Conservation (phyloP, 2,113 vertebrate species). For the Sorex fumeus region DNA sequence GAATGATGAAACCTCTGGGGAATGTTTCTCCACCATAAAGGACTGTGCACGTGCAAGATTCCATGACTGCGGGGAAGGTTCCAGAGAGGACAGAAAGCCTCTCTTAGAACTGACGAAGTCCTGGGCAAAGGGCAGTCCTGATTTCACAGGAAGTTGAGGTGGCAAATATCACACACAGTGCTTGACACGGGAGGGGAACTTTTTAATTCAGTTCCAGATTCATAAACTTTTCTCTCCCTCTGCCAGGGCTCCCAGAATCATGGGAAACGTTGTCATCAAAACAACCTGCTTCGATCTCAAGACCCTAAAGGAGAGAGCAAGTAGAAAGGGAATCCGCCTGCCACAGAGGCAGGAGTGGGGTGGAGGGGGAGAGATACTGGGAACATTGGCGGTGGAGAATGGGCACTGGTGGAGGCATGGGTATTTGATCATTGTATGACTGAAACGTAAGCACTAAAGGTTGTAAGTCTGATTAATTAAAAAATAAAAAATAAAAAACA, state of each 20-base stretch:
- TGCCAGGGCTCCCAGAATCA: not conserved
- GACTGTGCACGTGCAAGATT: not conserved
- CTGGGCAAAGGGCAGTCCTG: not conserved
- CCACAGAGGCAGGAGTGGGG: too few species aligned
- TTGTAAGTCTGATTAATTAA: too few species aligned
- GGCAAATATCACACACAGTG: not conserved
- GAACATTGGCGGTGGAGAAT: too few species aligned
- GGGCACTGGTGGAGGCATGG: too few species aligned
- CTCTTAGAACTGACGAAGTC: not conserved
- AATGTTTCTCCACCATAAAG: not conserved
- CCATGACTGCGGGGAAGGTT: not conserved
- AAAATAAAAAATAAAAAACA: too few species aligned
- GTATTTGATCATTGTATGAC: too few species aligned
- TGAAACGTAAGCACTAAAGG: too few species aligned
- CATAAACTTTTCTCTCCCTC: not conserved
- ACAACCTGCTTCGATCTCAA: not conserved
- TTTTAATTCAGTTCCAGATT: not conserved
- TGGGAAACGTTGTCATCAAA: not conserved
- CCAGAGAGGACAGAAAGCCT: not conserved
- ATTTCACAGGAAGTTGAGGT: not conserved
- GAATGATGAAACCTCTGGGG: not conserved
- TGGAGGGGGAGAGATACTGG: too few species aligned
- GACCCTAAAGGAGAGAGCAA: too few species aligned
- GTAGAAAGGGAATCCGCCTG: too few species aligned
- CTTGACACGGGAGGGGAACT: too few species aligned